A percentile compares a stretch with the other conserved stretches of the same genome.
phyloP scores from a whole-genome alignment of 2,113 vertebrate species.

The Plestiodon gilberti region DNA sequence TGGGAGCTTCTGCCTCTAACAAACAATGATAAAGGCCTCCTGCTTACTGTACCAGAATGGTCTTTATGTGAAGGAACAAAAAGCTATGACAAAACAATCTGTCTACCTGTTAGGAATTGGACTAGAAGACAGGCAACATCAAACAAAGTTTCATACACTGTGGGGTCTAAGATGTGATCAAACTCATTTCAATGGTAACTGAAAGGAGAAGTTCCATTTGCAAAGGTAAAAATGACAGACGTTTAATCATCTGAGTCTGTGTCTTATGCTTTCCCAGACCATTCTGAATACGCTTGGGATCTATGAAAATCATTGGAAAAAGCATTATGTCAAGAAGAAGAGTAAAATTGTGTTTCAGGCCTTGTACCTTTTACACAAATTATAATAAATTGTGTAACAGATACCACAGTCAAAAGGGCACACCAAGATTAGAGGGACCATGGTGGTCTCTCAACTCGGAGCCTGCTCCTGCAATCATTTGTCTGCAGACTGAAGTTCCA shows the following conservation, averaged over 20 bases:
- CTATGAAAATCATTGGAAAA: not conserved
- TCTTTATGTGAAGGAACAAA: not conserved
- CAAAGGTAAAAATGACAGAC: not conserved
- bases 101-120: not conserved
- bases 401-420: conserved; percentile 49
- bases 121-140: not conserved
- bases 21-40: not conserved
- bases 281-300: fast-evolving
- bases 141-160: not conserved
- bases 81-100: not conserved
- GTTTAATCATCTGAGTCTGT: not conserved
- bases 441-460: not conserved
- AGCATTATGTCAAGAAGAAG: fast-evolving
- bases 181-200: not conserved
- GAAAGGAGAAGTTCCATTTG: fast-evolving
- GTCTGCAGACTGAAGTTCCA: conserved; percentile 21
- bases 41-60: not conserved
- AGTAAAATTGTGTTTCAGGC: not conserved
- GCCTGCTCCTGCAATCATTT: conserved; percentile 27
- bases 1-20: not conserved
- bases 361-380: conserved; percentile 47
- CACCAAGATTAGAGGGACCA: not conserved
- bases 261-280: not conserved
- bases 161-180: not conserved
- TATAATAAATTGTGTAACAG: conserved; percentile 52